A percentile compares a stretch with the other conserved stretches of the same genome.
Evolutionary conservation across 2,113 vertebrate species (phyloP).

Genomic region (Antennarius striatus): DNA sequence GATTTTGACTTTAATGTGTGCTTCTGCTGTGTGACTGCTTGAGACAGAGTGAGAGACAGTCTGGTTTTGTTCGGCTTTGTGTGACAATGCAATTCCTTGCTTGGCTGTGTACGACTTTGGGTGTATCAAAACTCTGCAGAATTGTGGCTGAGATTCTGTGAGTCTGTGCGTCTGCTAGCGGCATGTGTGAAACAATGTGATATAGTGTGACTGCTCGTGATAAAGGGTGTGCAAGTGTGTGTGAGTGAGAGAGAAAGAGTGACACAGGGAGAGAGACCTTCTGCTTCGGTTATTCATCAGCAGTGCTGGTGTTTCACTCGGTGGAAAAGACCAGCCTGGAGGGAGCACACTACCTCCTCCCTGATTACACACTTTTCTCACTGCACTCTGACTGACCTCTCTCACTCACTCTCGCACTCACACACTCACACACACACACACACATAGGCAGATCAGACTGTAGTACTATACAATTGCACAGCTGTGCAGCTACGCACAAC

Average conservation of each 20-base stretch:
- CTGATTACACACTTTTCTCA: slow-evolving; percentile 50
- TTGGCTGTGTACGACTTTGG: slow-evolving; percentile 5
- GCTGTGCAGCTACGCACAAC: not conserved
- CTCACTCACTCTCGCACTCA: too few species aligned
- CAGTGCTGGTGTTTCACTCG: slow-evolving; percentile 43
- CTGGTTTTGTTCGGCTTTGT: slow-evolving; percentile 16
- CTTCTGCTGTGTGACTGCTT: not conserved
- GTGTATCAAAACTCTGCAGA: slow-evolving; percentile 11
- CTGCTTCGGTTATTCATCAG: slow-evolving; percentile 54
- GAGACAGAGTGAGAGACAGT: slow-evolving; percentile 9
- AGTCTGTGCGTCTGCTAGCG: not conserved
- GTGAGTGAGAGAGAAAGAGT: not conserved
- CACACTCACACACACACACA: slow-evolving; percentile 15
- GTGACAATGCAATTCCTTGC: slow-evolving; percentile 44
- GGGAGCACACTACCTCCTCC: slow-evolving; percentile 40
- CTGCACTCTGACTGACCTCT: slow-evolving; percentile 65
- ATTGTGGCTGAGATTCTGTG: not conserved
- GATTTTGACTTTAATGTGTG: slow-evolving; percentile 7
- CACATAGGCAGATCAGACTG: not conserved
- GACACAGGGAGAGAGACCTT: slow-evolving; percentile 11
- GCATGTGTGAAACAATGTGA: slow-evolving; percentile 19
- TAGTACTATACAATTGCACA: too few species aligned
- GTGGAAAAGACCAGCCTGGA: slow-evolving; percentile 46
- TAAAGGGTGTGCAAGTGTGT: slow-evolving; percentile 5
- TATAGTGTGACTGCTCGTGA: slow-evolving; percentile 32